Conservation (phyloP, 2,797 vertebrate genomes). For the Chaetodon trifasciatus region DNA sequence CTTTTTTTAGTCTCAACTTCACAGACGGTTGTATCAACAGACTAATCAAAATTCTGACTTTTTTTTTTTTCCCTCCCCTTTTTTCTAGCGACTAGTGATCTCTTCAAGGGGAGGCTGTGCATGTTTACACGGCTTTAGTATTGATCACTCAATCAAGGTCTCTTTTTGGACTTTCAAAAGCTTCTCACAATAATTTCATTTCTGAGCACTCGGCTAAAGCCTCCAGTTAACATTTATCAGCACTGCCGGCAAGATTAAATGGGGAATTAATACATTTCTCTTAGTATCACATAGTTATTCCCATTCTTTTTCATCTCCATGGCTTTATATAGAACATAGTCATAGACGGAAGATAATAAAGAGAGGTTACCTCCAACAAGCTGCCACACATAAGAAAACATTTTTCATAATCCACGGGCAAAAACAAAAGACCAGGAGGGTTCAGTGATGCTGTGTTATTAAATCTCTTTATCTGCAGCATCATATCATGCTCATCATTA, state of each 20-base stretch:
- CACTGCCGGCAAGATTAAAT: slow-evolving; percentile 13
- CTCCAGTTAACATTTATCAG: slow-evolving; percentile 24
- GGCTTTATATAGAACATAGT: not conserved
- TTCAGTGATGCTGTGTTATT: not conserved
- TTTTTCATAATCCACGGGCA: slow-evolving; percentile 1
- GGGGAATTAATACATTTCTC: slow-evolving; percentile 9
- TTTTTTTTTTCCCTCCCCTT: not conserved
- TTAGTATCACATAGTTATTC: slow-evolving; percentile 4
- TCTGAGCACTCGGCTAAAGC: not conserved
- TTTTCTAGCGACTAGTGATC: slow-evolving; percentile 31
- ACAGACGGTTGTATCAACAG: slow-evolving; percentile 22
- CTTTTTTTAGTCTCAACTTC: slow-evolving; percentile 23
- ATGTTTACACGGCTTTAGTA: slow-evolving; percentile 41
- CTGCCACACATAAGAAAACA: not conserved
- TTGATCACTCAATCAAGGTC: slow-evolving; percentile 54
- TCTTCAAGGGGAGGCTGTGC: slow-evolving; percentile 21
- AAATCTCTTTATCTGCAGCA: not conserved
- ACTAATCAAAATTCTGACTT: slow-evolving; percentile 47
- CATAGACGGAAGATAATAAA: not conserved
- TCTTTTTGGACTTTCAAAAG: slow-evolving; percentile 39
- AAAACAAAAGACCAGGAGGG: not conserved
- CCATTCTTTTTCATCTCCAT: not conserved
- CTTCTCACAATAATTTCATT: slow-evolving; percentile 39
- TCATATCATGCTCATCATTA: too few species aligned
- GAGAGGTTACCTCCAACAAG: not conserved